Conservation (phyloP, 2,113 vertebrate species). For the Athene noctua region DNA sequence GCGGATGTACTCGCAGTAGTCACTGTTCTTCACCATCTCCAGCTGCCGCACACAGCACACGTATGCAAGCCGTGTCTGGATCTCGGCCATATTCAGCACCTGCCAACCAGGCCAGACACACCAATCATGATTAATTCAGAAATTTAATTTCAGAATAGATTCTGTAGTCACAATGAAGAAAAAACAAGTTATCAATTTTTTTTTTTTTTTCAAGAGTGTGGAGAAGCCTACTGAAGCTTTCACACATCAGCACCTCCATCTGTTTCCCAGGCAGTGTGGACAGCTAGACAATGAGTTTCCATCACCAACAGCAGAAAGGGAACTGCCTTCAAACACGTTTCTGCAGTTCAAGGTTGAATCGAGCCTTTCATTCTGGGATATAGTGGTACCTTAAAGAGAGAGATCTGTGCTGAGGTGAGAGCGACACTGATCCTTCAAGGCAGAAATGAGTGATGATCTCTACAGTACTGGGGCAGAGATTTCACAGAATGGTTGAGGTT, state of each 20-base stretch:
- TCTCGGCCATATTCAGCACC: conserved; percentile 97
- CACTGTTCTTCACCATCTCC: conserved; percentile 86
- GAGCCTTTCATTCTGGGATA: background rate
- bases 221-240: background rate
- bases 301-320: background rate
- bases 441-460: background rate
- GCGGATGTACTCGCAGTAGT: conserved; percentile 93
- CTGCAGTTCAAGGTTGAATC: background rate
- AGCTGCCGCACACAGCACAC: conserved; percentile 95
- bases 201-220: background rate
- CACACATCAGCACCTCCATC: background rate
- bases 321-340: background rate
- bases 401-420: background rate
- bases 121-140: background rate
- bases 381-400: accelerated
- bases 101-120: conserved; percentile 15
- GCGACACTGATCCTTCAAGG: background rate
- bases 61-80: conserved; percentile 91
- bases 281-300: background rate
- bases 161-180: background rate
- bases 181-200: background rate
- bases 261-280: background rate
- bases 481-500: background rate
- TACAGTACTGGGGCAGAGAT: background rate
- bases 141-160: background rate